Evolutionary conservation across 1,140 invertebrate species (phyloP), one percentile per base, ranked within the genome.

Genomic region (Lepidurus packardi): DNA sequence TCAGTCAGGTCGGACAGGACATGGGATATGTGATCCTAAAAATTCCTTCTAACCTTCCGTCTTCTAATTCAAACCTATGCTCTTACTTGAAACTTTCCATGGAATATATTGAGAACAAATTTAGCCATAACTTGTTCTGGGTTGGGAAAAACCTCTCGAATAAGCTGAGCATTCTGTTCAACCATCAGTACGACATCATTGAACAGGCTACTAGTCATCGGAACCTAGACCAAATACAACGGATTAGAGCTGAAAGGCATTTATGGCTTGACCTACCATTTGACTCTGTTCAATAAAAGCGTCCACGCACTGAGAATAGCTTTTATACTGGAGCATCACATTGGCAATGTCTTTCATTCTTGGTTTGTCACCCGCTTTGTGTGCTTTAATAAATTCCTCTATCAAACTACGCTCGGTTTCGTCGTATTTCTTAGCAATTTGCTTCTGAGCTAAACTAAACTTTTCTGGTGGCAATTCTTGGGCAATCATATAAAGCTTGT

Each of bases 61-160:
- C 78, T 78, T 80, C 78, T 21, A 47, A 81, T 53, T 6, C 5
- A 79, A 11, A n/a, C 43, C 42, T 43, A 79, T 73, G 80, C 76
- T 74, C 80, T 81, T 83, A 89, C 90, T 85, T 91, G 92, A 47
- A 99, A 86, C 85, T 96, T 95, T 7, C 94, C 87, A 82, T 98
- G 94, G 85, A 97, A 99, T 79, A 99, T 95, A 83, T 98, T 98
- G 1, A 98, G 86, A 43, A 99, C 93, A 87, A 98, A 97, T 86
- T 98, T 99, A 47, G 93, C 92, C 95, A 99, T 98, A 0, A 99
- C 96, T 89, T 96, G 93, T 81, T 98, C 94, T 0, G 96, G 95
- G 87, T 96, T 97, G n/a, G 90, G 91, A 83, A 99, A 99, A 0
- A 99, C 97, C 85, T 93, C 90, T 83, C 92, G 91, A 80, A 98